phyloP scores from a whole-genome alignment of 37 sponge, comb jelly and placozoan genomes.

The Halichondria panicea region DNA sequence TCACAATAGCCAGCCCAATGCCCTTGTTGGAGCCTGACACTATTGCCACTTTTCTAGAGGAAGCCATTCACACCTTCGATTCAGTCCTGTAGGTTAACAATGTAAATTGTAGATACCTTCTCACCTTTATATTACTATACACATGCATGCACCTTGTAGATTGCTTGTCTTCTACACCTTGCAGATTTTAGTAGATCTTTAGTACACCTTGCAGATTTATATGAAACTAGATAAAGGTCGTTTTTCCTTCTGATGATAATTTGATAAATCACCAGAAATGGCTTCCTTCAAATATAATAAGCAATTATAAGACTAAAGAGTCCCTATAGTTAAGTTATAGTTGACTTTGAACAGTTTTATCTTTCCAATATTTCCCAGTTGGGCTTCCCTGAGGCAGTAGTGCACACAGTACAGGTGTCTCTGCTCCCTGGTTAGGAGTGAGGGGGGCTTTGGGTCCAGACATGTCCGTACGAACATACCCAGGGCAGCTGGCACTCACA shows the following conservation, averaged over 20 bases:
- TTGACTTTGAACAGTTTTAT: conserved; percentile 45
- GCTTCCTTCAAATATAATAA: no score
- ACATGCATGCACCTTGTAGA: neutral
- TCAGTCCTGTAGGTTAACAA: no score
- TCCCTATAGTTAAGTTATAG: no score
- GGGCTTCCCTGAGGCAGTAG: conserved; percentile 70
- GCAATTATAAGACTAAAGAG: no score
- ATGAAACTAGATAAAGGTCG: no score
- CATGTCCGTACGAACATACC: conserved; percentile 84
- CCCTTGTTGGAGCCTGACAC: conserved; percentile 93
- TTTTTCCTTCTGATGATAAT: no score
- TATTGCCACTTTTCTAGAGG: conserved; percentile 51
- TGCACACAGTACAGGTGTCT: conserved; percentile 66
- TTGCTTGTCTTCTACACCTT: no score
- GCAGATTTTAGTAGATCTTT: no score
- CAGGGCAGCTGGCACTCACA: conserved; percentile 76
- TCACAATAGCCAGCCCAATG: conserved; percentile 83
- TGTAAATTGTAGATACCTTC: no score
- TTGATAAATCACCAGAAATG: no score
- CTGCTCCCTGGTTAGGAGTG: conserved; percentile 88
- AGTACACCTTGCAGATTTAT: no score
- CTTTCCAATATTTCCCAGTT: conserved; percentile 76
- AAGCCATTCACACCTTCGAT: neutral
- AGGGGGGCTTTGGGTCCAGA: conserved; percentile 51
- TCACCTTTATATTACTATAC: neutral